These are phyloP conservation scores for Poicephalus gulielmi DNA, from an alignment of 2,113 vertebrate genomes.

Conservation along the genomic window DNA sequence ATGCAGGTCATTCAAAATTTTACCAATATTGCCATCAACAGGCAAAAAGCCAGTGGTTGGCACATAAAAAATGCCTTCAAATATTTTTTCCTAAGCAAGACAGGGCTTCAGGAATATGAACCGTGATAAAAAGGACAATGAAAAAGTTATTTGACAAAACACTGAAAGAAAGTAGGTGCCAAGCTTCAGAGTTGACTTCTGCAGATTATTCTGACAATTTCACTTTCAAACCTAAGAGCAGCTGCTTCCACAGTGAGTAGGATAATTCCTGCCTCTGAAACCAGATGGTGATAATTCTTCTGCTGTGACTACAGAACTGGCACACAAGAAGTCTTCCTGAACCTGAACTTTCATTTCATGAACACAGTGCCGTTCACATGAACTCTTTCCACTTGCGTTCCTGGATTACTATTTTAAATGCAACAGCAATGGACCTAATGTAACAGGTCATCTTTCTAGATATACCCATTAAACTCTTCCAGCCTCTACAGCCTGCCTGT, in stretches of 20 bases:
- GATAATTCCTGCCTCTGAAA: background rate
- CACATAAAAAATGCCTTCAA: background rate
- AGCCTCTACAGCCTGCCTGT: background rate
- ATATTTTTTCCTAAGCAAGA: background rate
- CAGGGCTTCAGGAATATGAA: background rate
- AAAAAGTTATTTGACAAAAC: background rate
- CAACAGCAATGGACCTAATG: background rate
- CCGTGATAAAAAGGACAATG: background rate
- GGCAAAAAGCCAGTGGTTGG: background rate
- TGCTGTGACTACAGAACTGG: background rate
- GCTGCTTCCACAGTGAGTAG: background rate
- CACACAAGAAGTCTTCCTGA: background rate
- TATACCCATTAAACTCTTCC: background rate
- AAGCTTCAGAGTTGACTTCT: background rate
- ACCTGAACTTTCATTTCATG: background rate
- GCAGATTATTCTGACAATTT: background rate
- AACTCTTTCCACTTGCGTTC: background rate
- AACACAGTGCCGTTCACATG: background rate
- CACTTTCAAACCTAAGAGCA: background rate
- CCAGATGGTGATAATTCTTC: background rate
- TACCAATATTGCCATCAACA: background rate
- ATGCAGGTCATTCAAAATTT: background rate
- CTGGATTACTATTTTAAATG: background rate
- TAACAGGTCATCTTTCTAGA: background rate
- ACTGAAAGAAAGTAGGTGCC: background rate